phyloP scores from a whole-genome alignment of 2,113 vertebrate genomes.

The Chroicocephalus ridibundus region DNA sequence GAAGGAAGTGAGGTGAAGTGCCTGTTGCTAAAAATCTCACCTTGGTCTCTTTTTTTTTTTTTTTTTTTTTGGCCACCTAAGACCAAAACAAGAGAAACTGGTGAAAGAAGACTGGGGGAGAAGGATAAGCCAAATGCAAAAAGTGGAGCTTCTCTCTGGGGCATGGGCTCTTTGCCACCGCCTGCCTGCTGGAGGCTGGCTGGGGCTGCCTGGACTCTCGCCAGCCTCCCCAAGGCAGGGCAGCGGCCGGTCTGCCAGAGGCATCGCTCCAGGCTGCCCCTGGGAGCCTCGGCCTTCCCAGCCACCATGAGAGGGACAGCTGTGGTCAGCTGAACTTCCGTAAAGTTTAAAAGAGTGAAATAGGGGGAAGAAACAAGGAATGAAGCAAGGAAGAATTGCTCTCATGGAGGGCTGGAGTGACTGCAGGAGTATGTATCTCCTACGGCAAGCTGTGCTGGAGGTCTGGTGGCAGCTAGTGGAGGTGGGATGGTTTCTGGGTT shows the following conservation, averaged over 20 bases:
- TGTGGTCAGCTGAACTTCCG: neutral
- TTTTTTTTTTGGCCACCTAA: no score
- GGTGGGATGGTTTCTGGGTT: neutral
- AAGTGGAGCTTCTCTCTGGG: neutral
- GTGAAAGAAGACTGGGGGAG: neutral
- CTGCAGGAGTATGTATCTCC: fast-evolving
- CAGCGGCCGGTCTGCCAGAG: neutral
- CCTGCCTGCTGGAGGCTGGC: no score
- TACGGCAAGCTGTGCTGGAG: neutral
- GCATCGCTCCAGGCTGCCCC: neutral
- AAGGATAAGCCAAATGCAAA: neutral
- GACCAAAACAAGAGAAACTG: neutral
- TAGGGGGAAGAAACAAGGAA: neutral
- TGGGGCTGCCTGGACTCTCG: neutral
- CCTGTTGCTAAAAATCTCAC: neutral
- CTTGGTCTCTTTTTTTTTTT: neutral
- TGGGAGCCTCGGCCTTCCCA: neutral
- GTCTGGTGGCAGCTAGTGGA: neutral
- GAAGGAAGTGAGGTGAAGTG: neutral
- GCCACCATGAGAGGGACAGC: neutral
- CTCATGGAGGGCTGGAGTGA: neutral
- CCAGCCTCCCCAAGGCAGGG: neutral
- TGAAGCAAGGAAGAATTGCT: neutral
- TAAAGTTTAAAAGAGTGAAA: neutral
- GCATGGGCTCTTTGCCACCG: fast-evolving